A percentile compares a stretch with the other conserved stretches of the same genome.
Evolutionary conservation across 1,140 invertebrate species (phyloP).

Genomic region (Potamilus streckersoni): DNA sequence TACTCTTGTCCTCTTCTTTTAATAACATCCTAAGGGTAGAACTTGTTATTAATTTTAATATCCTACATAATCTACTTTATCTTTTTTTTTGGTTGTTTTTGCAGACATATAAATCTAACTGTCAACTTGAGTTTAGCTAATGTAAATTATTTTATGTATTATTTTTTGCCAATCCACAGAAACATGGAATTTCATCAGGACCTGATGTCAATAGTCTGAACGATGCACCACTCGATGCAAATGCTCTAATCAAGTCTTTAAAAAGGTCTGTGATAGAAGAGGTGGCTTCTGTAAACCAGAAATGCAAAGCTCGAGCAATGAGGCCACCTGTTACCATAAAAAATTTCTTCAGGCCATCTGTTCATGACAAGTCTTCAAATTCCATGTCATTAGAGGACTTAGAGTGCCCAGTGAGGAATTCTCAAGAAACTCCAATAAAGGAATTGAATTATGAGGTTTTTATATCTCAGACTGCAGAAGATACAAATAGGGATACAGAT

Average conservation of each 20-base stretch:
- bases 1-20: too few relatives aligned
- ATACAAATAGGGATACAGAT: too few relatives aligned
- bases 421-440: background rate
- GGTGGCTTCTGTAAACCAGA: constrained; percentile 44
- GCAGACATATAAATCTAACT: too few relatives aligned
- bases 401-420: background rate
- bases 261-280: constrained; percentile 34
- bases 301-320: constrained; percentile 47
- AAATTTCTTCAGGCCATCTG: constrained; percentile 57
- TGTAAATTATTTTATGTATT: background rate
- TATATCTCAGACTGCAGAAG: background rate
- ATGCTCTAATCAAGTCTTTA: too few relatives aligned
- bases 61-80: too few relatives aligned
- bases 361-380: background rate
- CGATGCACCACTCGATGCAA: too few relatives aligned
- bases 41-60: too few relatives aligned
- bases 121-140: background rate
- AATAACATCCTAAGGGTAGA: too few relatives aligned
- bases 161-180: background rate
- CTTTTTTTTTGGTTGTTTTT: too few relatives aligned
- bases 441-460: constrained; percentile 17
- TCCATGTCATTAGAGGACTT: background rate
- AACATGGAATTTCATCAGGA: too few relatives aligned
- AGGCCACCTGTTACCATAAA: constrained; percentile 59
- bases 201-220: too few relatives aligned